A percentile compares a stretch with the other conserved stretches of the same genome.
Evolutionary conservation across 1,140 invertebrate species (phyloP).

Genomic region (Pentalonia nigronervosa): DNA sequence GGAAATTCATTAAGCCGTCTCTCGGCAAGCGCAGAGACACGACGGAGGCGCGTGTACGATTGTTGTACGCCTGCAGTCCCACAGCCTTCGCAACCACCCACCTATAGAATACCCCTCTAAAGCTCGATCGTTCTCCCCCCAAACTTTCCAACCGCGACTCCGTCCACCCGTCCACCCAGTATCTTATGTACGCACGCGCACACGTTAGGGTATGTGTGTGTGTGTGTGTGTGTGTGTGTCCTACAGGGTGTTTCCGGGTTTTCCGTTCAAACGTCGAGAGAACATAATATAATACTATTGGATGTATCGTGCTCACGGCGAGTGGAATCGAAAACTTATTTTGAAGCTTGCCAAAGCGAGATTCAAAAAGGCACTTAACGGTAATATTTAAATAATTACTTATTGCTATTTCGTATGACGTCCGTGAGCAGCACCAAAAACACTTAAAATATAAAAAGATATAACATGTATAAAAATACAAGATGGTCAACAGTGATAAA

Average conservation of each 20-base stretch:
- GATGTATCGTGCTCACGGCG: not conserved
- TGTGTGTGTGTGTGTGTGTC: too few relatives aligned
- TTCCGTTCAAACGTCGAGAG: not conserved
- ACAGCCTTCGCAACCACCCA: too few relatives aligned
- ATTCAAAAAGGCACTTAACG: not conserved
- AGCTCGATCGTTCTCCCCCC: not conserved
- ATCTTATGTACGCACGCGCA: not conserved
- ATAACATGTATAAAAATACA: too few relatives aligned
- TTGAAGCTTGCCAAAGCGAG: not conserved
- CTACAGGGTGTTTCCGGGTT: not conserved
- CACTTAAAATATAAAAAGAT: too few relatives aligned
- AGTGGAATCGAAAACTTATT: not conserved
- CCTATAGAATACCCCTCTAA: not conserved
- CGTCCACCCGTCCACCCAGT: not conserved
- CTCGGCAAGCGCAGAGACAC: not conserved
- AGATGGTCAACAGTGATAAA: too few relatives aligned
- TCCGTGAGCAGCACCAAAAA: too few relatives aligned
- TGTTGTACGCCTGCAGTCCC: not conserved
- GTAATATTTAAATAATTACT: not conserved
- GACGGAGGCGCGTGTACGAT: not conserved
- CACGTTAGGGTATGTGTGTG: not conserved
- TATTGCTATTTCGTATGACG: too few relatives aligned
- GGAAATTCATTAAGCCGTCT: slow-evolving; percentile 41
- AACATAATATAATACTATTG: not conserved
- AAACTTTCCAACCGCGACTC: not conserved